These are phyloP conservation scores for Taxidea taxus DNA, from an alignment of 2,113 vertebrate genomes.

Conservation along the genomic window DNA sequence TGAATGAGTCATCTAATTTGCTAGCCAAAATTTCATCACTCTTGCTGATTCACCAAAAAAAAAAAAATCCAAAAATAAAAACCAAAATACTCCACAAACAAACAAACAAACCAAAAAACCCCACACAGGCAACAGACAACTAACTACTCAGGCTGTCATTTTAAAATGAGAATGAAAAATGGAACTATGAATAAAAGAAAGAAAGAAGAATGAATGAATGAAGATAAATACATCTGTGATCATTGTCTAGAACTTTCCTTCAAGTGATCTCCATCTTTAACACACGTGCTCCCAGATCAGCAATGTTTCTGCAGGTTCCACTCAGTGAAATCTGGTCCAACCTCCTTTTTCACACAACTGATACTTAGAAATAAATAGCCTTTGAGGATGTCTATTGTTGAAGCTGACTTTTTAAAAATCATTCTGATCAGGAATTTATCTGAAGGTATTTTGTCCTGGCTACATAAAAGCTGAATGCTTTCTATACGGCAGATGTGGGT, in stretches of 20 bases:
- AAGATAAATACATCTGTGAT: not conserved
- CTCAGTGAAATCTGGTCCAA: not conserved
- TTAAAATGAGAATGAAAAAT: not conserved
- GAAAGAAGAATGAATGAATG: not conserved
- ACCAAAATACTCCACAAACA: not conserved
- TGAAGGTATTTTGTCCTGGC: not conserved
- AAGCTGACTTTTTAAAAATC: constrained; percentile 1
- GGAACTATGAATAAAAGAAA: not conserved
- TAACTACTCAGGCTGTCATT: not conserved
- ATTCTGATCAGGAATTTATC: not conserved
- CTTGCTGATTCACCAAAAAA: not conserved
- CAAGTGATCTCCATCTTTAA: not conserved
- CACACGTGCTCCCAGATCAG: not conserved
- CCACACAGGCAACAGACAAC: not conserved
- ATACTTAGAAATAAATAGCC: not conserved
- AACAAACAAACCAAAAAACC: not conserved
- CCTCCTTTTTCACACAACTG: not conserved
- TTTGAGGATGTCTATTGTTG: not conserved
- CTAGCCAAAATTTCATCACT: not conserved
- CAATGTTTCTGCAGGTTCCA: not conserved
- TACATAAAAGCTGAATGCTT: not conserved
- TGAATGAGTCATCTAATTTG: not conserved
- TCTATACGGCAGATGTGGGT: not conserved
- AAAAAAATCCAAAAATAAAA: not conserved
- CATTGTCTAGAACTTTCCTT: constrained; percentile 8